These are phyloP conservation scores for Chaenocephalus aceratus DNA, from an alignment of 2,113 vertebrate species.

Conservation along the genomic window DNA sequence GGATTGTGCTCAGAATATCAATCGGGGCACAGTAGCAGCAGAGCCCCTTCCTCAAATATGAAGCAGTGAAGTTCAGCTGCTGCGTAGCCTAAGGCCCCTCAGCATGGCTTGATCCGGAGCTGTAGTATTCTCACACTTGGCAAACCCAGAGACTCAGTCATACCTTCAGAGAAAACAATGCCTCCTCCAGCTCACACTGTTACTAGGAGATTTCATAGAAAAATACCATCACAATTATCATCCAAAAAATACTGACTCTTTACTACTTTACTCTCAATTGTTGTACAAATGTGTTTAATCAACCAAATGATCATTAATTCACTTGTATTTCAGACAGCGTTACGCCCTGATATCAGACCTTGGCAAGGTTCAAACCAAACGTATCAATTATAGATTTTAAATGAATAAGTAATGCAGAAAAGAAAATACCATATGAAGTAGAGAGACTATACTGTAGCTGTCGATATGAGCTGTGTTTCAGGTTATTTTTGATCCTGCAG, in stretches of 20 bases:
- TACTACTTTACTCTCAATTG: not conserved
- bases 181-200: constrained; percentile 26
- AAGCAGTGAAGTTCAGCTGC: constrained; percentile 64
- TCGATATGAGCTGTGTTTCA: not conserved
- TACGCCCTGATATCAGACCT: not conserved
- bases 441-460: not conserved
- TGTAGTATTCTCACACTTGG: constrained; percentile 68
- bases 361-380: not conserved
- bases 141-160: constrained; percentile 56
- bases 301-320: not conserved
- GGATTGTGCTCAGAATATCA: constrained; percentile 75
- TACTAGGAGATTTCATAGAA: constrained; percentile 26
- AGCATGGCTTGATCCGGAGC: constrained; percentile 55
- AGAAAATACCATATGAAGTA: no score
- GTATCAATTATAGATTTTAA: not conserved
- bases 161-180: constrained; percentile 58
- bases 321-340: not conserved
- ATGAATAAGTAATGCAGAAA: not conserved
- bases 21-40: constrained; percentile 64
- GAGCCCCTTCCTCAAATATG: constrained; percentile 61
- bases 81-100: constrained; percentile 66
- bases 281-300: no score
- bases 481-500: constrained; percentile 1
- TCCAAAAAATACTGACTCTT: not conserved
- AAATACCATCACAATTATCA: constrained; percentile 23